These are phyloP conservation scores for Anableps anableps DNA, from an alignment of 2,797 vertebrate genomes.

Conservation along the genomic window DNA sequence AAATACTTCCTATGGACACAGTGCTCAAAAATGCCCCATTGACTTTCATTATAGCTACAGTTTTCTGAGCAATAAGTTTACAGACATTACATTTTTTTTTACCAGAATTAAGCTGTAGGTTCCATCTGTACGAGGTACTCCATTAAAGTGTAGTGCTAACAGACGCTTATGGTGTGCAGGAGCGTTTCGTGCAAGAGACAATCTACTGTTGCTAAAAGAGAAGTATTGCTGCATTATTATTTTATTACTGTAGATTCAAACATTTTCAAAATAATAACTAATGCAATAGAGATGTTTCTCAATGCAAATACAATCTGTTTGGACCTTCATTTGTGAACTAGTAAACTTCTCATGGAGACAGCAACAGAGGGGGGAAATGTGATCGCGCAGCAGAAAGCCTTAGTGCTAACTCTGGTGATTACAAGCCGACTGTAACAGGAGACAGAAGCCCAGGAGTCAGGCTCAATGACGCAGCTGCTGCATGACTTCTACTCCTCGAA, in stretches of 20 bases:
- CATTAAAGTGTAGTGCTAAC: not conserved
- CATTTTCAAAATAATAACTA: not conserved
- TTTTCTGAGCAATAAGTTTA: not conserved
- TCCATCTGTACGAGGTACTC: not conserved
- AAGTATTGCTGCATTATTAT: not conserved
- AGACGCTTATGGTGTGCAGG: not conserved
- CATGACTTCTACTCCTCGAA: slow-evolving; percentile 50
- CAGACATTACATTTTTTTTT: too few species aligned
- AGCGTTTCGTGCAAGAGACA: not conserved
- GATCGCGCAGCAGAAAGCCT: not conserved
- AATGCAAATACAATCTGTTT: not conserved
- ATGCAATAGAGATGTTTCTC: not conserved
- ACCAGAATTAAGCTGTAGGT: too few species aligned
- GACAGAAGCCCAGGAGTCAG: slow-evolving; percentile 37
- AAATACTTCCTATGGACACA: not conserved
- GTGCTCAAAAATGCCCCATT: not conserved
- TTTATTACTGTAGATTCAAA: not conserved
- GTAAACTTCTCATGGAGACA: not conserved
- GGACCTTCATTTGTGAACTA: not conserved
- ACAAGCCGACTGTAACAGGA: slow-evolving; percentile 48
- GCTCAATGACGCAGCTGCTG: slow-evolving; percentile 57
- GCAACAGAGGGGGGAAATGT: not conserved
- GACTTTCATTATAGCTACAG: not conserved
- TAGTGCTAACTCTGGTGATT: slow-evolving; percentile 28
- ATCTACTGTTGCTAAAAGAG: not conserved